phyloP scores from a whole-genome alignment of 2,113 vertebrate genomes.

The Pontoporia blainvillei region DNA sequence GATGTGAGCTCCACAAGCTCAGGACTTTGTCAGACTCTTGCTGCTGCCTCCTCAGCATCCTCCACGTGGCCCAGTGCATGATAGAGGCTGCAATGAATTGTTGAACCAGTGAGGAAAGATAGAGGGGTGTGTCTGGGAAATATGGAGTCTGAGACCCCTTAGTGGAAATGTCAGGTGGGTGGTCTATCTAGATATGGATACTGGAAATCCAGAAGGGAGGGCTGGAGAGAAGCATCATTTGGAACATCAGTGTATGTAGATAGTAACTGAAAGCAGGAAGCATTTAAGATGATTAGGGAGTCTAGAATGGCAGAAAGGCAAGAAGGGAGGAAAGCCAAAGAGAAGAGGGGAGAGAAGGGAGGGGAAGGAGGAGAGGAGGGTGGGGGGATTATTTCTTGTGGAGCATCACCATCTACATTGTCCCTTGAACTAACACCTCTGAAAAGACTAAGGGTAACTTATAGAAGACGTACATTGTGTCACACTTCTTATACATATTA shows the following conservation, averaged over 20 bases:
- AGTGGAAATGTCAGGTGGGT: no score
- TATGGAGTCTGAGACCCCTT: background rate
- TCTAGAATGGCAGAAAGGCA: background rate
- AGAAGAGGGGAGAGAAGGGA: background rate
- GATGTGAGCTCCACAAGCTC: fast-evolving
- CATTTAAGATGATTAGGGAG: background rate
- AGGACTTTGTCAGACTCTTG: fast-evolving
- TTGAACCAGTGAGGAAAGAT: background rate
- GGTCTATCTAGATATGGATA: fast-evolving
- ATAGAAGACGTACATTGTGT: background rate
- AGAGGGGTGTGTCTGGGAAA: background rate
- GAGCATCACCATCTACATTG: background rate
- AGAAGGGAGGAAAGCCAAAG: no score
- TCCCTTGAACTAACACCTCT: background rate
- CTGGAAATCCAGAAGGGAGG: background rate
- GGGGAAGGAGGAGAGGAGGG: fast-evolving
- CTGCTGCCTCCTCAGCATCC: background rate
- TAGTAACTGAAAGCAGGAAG: background rate
- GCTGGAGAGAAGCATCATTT: fast-evolving
- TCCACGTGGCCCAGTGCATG: fast-evolving
- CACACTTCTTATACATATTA: background rate
- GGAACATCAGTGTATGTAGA: fast-evolving
- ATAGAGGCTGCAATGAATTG: background rate
- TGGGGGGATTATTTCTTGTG: background rate
- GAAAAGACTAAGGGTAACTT: background rate